phyloP scores from a whole-genome alignment of 2,888 invertebrate species.

The Pyrochroa serraticornis region DNA sequence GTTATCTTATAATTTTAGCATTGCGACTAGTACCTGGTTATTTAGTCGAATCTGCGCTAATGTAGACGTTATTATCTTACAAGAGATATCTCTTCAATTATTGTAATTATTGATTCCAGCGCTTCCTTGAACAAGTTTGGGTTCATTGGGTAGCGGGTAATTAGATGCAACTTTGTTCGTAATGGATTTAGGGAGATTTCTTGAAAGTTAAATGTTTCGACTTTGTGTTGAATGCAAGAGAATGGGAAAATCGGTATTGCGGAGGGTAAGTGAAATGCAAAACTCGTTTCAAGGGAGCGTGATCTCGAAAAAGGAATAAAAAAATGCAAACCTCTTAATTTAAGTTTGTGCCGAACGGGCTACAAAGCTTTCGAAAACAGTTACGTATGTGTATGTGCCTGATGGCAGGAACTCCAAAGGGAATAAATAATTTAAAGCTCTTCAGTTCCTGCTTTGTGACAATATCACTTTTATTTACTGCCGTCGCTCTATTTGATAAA shows the following conservation, averaged over 20 bases:
- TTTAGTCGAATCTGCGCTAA: slow-evolving; percentile 14
- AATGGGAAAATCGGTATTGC: slow-evolving; percentile 6
- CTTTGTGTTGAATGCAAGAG: slow-evolving; percentile 8
- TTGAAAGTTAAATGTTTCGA: not conserved
- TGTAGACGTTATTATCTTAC: slow-evolving; percentile 20
- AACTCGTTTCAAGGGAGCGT: not conserved
- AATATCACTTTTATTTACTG: not conserved
- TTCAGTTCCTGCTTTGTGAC: slow-evolving; percentile 7
- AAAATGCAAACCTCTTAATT: slow-evolving; percentile 17
- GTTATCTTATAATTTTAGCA: slow-evolving; percentile 14
- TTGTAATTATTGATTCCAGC: too few relatives aligned
- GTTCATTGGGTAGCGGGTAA: too few relatives aligned
- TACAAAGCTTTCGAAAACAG: slow-evolving; percentile 11
- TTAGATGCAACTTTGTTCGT: too few relatives aligned
- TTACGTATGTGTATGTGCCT: too few relatives aligned
- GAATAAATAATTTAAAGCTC: slow-evolving; percentile 22
- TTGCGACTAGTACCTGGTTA: slow-evolving; percentile 12
- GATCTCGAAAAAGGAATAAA: slow-evolving; percentile 9
- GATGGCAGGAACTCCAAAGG: slow-evolving; percentile 1
- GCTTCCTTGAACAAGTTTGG: too few relatives aligned
- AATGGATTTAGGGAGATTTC: too few relatives aligned
- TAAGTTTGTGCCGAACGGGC: slow-evolving; percentile 9
- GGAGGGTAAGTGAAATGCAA: too few relatives aligned
- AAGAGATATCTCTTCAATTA: slow-evolving; percentile 14
- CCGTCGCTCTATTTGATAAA: not conserved